Conservation (phyloP, 2,113 vertebrate species). For the Otolemur garnettii region DNA sequence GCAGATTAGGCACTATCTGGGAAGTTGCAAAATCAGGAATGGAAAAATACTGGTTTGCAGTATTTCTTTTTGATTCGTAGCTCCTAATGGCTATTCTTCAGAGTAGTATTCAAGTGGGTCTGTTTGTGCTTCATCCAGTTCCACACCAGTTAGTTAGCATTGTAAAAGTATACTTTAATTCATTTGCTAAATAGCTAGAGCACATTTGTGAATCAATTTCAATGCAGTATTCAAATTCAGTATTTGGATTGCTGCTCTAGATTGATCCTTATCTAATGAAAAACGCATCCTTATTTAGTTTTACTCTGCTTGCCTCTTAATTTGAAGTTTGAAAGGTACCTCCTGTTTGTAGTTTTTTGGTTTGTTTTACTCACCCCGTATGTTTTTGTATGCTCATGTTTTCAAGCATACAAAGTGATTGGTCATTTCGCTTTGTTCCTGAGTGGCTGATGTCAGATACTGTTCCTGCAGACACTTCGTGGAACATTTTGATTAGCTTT, state of each 20-base stretch:
- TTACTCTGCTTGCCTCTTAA: background rate
- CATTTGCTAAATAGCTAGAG: background rate
- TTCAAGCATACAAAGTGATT: background rate
- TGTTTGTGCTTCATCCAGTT: background rate
- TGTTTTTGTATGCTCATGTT: background rate
- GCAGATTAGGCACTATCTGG: background rate
- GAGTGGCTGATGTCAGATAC: background rate
- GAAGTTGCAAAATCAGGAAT: background rate
- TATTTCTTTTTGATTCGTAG: background rate
- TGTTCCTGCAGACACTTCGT: background rate
- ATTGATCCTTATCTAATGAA: background rate
- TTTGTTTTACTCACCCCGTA: background rate
- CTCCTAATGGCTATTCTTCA: background rate
- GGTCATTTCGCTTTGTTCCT: background rate
- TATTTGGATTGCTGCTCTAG: background rate
- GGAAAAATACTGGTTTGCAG: background rate
- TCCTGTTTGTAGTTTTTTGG: background rate
- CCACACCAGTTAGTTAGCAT: background rate
- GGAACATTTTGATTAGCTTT: background rate
- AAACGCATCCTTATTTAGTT: background rate
- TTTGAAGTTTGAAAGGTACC: constrained; percentile 42
- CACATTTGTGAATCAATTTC: background rate
- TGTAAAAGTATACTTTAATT: background rate
- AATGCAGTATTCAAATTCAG: background rate
- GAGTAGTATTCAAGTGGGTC: background rate